Evolutionary conservation across 2,888 invertebrate species (phyloP).

Genomic region (Acronicta leporina): DNA sequence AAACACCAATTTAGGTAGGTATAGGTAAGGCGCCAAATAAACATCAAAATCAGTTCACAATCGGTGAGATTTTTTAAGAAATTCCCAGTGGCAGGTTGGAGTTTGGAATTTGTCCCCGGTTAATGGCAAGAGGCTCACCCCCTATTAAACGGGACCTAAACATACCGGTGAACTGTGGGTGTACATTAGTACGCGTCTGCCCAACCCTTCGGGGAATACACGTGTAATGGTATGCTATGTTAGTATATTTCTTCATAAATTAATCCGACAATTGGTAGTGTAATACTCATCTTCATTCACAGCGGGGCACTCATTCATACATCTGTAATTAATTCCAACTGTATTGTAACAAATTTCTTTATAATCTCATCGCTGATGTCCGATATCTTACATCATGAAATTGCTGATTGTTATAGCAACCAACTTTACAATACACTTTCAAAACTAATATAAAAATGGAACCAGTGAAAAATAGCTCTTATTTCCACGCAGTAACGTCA

Average conservation of each 20-base stretch:
- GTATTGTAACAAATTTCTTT: slow-evolving; percentile 50
- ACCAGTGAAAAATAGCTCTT: slow-evolving; percentile 25
- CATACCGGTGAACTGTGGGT: too few species aligned
- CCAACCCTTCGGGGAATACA: too few species aligned
- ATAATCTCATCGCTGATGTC: slow-evolving; percentile 46
- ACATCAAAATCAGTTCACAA: too few species aligned
- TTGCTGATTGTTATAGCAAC: slow-evolving; percentile 54
- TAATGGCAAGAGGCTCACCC: too few species aligned
- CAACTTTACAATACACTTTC: slow-evolving; percentile 18
- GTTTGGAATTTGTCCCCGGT: too few species aligned
- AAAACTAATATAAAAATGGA: slow-evolving; percentile 16
- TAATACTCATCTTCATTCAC: slow-evolving; percentile 26
- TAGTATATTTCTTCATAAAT: slow-evolving; percentile 18
- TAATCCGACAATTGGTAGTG: slow-evolving; percentile 14
- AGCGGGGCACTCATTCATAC: slow-evolving; percentile 47
- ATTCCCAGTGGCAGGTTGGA: too few species aligned
- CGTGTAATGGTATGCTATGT: too few species aligned
- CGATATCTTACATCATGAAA: slow-evolving; percentile 59
- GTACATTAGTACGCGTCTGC: too few species aligned
- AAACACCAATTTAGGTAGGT: too few species aligned
- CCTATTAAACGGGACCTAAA: too few species aligned
- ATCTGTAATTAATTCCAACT: slow-evolving; percentile 51
- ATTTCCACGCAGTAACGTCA: slow-evolving; percentile 10
- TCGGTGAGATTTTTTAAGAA: too few species aligned
- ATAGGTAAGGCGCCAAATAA: too few species aligned